Evolutionary conservation across 2,888 invertebrate species (phyloP), one percentile per base, ranked within the genome.

Genomic region (Cerastis rubricosa): DNA sequence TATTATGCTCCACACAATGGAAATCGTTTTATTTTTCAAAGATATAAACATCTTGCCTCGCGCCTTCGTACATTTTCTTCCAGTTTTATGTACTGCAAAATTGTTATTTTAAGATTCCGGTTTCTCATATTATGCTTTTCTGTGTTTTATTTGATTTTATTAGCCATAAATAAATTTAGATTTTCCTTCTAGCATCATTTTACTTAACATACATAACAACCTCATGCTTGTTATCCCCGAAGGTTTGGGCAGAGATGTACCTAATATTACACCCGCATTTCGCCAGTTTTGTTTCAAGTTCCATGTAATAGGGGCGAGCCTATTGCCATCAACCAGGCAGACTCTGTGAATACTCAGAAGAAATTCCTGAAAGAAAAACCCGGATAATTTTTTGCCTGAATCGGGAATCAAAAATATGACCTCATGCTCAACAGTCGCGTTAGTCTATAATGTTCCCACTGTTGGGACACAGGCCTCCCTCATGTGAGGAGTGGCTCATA

Each of bases 1-100:
- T 71, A 87, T 87, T 88, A 88, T 81, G 59, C 54, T 47, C 45
- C 43, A 72, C 78, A 87, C 87, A 88, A 87, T 87, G 19, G 85
- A 63, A 61, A 35, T 71, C 76, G 80, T 85, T 88, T 87, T 87
- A 87, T 87, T 83, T 81, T 68, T 71, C 83, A 68, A 78, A 79
- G 73, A 83, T 81, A 82, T 73, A 82, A 88, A 81, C 83, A 83
- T 80, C 40, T 72, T 71, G 71, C 43, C 59, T 81, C 51, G 54
- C 59, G 71, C 59, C 45, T 72, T 74, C 59, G 64, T 70, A 77
- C 61, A 75, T 81, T 80, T 80, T 80, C 79, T 57, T 29, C 22
- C 54, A 71, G 72, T 35, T 87, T 85, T 86, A 78, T 81, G 68
- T 80, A 70, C 68, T 84, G 84, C 35, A 74, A 88, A 86, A 87